Base-by-base conservation (phyloP, 2,888 invertebrate genomes). In the Catotricha subobsoleta region DNA sequence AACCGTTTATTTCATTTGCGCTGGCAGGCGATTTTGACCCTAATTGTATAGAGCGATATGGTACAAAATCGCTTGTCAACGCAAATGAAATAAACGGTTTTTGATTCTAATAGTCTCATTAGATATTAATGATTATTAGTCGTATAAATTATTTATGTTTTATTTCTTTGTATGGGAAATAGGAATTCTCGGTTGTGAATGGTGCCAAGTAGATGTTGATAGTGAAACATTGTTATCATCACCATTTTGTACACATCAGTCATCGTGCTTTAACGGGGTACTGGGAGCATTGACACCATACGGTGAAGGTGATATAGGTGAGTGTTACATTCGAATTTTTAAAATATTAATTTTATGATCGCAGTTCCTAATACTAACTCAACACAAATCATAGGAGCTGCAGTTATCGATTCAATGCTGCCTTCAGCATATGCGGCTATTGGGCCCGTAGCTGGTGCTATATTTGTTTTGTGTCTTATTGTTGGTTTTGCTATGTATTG, bases 171-270 rank as follows among this genome's bases (percentile, higher is more conserved):
- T 12, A 21, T 10, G 5, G 20, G 25, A 25, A 25, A 8, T 25
- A 36, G 80, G 79, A 1, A 70, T 88, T 20, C 67, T 84, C 50
- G 87, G 87, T 43, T 92, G 91, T 60, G 87, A 90, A 56, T 92
- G 91, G 91, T 92, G 91, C 57, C 76, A 78, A 52, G 65, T 80
- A 43, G 82, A 86, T 53, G 66, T 73, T 6, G 83, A 87, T 53
- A 81, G 80, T 2, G 69, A 70, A 45, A 75, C 76, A 19, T 64
- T 67, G 7, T 68, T 88, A 15, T 59, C 68, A 2, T 61, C 70
- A 6, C 78, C 88, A 0, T 86, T 80, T 57, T 92, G 92, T 57
- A 76, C 82, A 2, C 72, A 79, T 2, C 78, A 84, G 53, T 72
- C 76, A 3, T 70, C 77, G 4, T 91, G 91, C 57, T 91, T 87